phyloP scores from a whole-genome alignment of 2,113 vertebrate species.

The Stercorarius parasiticus region DNA sequence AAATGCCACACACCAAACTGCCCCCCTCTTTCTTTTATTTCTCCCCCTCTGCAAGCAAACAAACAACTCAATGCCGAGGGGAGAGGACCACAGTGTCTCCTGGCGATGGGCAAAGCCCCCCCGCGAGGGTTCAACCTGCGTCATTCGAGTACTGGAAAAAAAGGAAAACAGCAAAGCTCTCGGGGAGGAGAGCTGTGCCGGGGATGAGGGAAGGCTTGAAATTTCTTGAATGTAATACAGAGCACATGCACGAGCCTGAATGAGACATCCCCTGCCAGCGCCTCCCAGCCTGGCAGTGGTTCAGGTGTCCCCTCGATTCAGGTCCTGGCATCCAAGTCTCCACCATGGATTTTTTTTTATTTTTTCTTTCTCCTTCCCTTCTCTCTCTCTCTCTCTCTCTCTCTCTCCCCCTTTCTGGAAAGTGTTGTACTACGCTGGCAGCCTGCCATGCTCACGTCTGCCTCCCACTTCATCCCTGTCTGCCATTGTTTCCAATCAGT shows the following conservation, averaged over 20 bases:
- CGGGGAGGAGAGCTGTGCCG: background rate
- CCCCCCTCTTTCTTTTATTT: background rate
- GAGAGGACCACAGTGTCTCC: background rate
- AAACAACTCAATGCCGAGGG: conserved; percentile 46
- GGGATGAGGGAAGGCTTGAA: background rate
- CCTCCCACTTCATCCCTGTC: conserved; percentile 73
- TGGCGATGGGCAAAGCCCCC: background rate
- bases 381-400: background rate
- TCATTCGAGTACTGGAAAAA: background rate
- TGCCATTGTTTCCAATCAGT: conserved; percentile 80
- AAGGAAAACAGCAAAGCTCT: conserved; percentile 54
- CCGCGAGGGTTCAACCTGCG: background rate
- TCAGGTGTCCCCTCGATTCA: conserved; percentile 3
- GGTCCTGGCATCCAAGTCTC: conserved; percentile 2
- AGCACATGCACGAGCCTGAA: background rate
- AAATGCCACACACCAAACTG: background rate
- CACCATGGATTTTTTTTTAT: rapidly evolving
- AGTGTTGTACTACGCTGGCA: conserved; percentile 8
- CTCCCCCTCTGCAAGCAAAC: background rate
- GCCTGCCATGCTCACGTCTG: conserved; percentile 54
- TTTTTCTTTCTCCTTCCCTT: background rate
- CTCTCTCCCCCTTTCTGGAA: background rate
- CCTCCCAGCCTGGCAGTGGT: conserved; percentile 6
- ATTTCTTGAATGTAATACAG: background rate
- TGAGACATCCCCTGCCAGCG: background rate